These are phyloP conservation scores for Pecten maximus DNA, from an alignment of 2,888 invertebrate species.

Conservation along the genomic window DNA sequence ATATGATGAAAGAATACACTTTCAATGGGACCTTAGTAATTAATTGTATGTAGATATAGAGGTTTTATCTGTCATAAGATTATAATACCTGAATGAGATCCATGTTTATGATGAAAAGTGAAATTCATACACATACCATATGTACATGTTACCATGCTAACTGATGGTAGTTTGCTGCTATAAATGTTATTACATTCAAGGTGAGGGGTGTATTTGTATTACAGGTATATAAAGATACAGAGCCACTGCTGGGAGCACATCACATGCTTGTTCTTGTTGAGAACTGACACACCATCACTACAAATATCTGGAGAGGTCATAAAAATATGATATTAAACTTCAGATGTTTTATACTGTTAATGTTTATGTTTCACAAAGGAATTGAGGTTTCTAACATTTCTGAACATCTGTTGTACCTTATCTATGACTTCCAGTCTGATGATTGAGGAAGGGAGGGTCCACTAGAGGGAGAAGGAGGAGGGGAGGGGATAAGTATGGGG, in stretches of 20 bases:
- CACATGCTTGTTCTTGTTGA: neutral
- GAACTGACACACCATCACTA: neutral
- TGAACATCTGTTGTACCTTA: neutral
- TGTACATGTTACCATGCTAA: too few relatives aligned
- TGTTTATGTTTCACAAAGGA: neutral
- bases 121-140: too few relatives aligned
- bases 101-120: too few relatives aligned
- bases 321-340: conserved; percentile 23
- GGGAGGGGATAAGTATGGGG: too few relatives aligned
- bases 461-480: neutral
- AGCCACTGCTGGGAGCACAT: neutral
- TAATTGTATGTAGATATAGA: too few relatives aligned
- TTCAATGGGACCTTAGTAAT: too few relatives aligned
- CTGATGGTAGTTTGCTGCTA: too few relatives aligned
- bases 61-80: too few relatives aligned
- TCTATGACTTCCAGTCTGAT: neutral
- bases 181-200: too few relatives aligned
- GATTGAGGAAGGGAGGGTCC: neutral
- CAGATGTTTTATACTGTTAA: neutral
- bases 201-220: too few relatives aligned
- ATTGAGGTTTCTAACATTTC: neutral
- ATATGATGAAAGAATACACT: too few relatives aligned
- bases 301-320: neutral
- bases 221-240: neutral
- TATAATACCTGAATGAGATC: too few relatives aligned